Percentiles rank a stretch among this genome's conserved stretches.
Evolutionary conservation across 2,888 invertebrate genomes (phyloP).

Genomic region (Aphodius granarius): DNA sequence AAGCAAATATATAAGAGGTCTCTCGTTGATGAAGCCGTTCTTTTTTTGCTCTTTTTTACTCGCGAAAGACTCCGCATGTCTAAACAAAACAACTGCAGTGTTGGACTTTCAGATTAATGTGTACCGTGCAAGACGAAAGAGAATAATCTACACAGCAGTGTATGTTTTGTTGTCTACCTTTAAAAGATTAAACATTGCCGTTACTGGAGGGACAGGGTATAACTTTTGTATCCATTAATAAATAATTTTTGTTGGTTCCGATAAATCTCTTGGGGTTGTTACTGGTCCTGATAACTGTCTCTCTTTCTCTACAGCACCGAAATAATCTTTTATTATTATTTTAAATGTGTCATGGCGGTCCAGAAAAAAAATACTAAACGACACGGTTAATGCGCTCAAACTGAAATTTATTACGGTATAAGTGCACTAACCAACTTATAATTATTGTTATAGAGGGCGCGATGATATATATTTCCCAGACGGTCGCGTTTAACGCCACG

Average conservation of each 20-base stretch:
- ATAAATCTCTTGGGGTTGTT: not conserved
- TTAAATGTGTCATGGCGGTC: conserved; percentile 5
- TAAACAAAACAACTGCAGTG: not conserved
- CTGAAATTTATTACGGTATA: conserved; percentile 9
- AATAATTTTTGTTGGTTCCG: not conserved
- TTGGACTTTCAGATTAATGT: not conserved
- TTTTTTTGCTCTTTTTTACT: not conserved
- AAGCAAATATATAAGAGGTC: conserved; percentile 10
- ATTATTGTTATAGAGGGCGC: conserved; percentile 43
- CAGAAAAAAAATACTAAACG: too few relatives aligned
- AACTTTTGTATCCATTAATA: too few relatives aligned
- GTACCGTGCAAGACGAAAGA: not conserved
- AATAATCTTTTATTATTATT: conserved; percentile 8
- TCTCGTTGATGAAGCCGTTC: conserved; percentile 7
- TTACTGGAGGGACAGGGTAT: too few relatives aligned
- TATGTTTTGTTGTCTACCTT: too few relatives aligned
- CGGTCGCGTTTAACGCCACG: conserved; percentile 45
- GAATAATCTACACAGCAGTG: not conserved
- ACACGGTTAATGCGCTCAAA: conserved; percentile 4
- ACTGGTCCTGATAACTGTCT: not conserved
- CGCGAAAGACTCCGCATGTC: not conserved
- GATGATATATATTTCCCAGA: conserved; percentile 47
- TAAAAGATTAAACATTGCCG: too few relatives aligned
- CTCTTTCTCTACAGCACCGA: too few relatives aligned
- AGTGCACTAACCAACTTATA: conserved; percentile 36